Conservation (phyloP, 1,140 invertebrate genomes). For the Eumaeus atala region DNA sequence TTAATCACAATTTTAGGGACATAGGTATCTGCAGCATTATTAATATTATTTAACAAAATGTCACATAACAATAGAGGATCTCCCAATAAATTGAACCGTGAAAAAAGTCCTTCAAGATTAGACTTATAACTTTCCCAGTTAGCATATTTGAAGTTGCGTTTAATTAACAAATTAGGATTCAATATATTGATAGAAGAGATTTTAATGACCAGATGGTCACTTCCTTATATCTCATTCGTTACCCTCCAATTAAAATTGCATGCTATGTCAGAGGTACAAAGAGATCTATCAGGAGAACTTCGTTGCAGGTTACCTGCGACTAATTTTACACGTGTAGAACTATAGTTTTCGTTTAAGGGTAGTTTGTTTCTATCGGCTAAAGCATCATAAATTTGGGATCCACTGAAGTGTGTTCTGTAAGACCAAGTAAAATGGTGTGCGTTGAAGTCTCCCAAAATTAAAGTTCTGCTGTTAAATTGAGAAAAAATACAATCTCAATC, state of each 20-base stretch:
- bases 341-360: conserved; percentile 3
- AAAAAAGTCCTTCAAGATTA: neutral
- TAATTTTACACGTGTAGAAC: conserved; percentile 14
- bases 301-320: conserved; percentile 1
- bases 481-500: too few species aligned
- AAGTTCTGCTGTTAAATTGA: too few species aligned
- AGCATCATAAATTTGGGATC: neutral
- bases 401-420: neutral
- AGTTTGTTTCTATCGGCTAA: neutral
- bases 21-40: neutral
- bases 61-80: neutral
- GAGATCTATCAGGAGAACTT: neutral
- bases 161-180: neutral
- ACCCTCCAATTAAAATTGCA: neutral
- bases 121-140: neutral
- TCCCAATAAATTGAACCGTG: neutral
- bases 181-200: neutral
- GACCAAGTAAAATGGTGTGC: neutral
- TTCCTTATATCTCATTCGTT: neutral
- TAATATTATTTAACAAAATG: neutral
- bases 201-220: neutral
- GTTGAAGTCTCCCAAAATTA: too few species aligned
- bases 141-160: neutral
- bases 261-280: neutral
- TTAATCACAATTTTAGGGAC: too few species aligned